Evolutionary conservation across 2,888 invertebrate species (phyloP).

Genomic region (Frankliniella fusca): DNA sequence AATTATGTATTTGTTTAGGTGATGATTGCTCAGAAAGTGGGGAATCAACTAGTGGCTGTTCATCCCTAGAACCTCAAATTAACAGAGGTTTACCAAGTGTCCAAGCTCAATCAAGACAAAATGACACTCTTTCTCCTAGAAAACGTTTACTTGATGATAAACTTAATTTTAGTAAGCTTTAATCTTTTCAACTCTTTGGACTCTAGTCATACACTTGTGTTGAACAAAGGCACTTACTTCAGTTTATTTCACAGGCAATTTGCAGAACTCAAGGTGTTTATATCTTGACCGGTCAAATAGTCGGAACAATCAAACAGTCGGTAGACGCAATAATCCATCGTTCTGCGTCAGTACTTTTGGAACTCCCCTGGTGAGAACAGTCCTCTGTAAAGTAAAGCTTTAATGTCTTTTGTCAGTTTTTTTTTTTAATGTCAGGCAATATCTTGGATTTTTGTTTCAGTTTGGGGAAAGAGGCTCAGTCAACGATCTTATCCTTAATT

Average conservation of each 20-base stretch:
- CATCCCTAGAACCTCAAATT: conserved; percentile 52
- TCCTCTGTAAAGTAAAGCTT: not conserved
- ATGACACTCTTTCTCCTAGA: conserved; percentile 22
- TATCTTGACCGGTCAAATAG: conserved; percentile 30
- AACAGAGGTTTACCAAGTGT: conserved; percentile 38
- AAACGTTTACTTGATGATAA: conserved; percentile 31
- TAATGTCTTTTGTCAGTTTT: not conserved
- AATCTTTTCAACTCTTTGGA: not conserved
- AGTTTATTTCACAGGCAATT: conserved; percentile 27
- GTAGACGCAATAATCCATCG: not conserved
- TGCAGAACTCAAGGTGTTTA: conserved; percentile 32
- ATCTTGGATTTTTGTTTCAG: conserved; percentile 7
- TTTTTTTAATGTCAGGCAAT: not conserved
- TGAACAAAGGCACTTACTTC: not conserved
- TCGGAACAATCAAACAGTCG: not conserved
- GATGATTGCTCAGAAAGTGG: conserved; percentile 57
- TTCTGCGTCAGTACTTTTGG: conserved; percentile 14
- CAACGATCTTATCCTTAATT: conserved; percentile 45
- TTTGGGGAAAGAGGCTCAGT: conserved; percentile 1
- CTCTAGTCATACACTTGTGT: not conserved
- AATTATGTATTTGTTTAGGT: conserved; percentile 43
- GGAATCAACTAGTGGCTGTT: conserved; percentile 57
- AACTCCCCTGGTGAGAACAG: not conserved
- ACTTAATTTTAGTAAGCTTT: conserved; percentile 35
- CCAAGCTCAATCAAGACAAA: conserved; percentile 6